Evolutionary conservation across 2,113 vertebrate genomes (phyloP).

Genomic region (Vanacampus margaritifer): DNA sequence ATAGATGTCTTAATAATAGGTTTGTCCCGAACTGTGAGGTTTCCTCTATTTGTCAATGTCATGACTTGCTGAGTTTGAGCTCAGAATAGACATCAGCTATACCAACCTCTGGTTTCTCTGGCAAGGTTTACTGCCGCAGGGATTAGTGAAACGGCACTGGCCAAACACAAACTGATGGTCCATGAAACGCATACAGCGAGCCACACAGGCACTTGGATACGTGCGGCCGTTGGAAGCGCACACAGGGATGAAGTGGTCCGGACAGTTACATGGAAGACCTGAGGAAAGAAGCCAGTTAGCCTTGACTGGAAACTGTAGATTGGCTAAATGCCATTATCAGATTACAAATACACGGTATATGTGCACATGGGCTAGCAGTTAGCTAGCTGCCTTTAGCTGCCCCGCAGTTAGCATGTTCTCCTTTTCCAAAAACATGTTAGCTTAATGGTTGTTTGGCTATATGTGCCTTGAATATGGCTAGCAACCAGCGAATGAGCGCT

Average conservation of each 20-base stretch:
- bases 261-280: constrained; percentile 93
- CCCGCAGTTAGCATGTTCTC: no score
- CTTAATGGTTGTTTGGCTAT: no score
- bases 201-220: constrained; percentile 91
- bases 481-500: no score
- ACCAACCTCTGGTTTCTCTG: constrained; percentile 85
- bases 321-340: background rate
- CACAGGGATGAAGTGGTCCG: constrained; percentile 90
- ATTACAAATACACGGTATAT: background rate
- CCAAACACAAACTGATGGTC: constrained; percentile 92
- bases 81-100: constrained; percentile 1
- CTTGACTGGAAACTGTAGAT: background rate
- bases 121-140: constrained; percentile 84
- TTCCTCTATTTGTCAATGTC: background rate
- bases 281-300: background rate
- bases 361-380: no score
- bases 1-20: background rate
- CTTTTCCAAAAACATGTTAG: no score
- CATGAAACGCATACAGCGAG: constrained; percentile 88
- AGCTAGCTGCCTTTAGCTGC: no score
- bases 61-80: background rate
- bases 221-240: constrained; percentile 92
- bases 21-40: background rate
- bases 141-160: constrained; percentile 81
- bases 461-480: no score